Evolutionary conservation across 2,888 invertebrate genomes (phyloP), one percentile per base, ranked within the genome.

Genomic region (Drosophila monieri): DNA sequence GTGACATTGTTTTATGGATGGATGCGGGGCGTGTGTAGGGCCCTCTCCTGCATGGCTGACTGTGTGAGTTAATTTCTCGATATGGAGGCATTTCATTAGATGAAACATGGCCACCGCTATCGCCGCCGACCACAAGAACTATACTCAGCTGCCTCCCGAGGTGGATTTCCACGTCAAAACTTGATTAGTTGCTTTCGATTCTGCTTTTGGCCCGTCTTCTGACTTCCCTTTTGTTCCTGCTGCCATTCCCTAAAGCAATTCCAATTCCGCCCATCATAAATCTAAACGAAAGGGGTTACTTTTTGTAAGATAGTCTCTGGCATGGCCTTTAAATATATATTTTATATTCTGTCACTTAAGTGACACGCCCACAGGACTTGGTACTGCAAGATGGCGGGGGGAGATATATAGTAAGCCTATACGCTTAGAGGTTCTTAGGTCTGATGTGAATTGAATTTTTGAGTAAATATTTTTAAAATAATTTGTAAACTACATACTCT

Each of bases 1-100:
- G 90, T 91, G 91, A 90, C 91, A 91, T 90, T 91, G 91, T 91
- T 91, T 90, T 90, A 91, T 90, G 84, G 77, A 65, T 69, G 71
- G 69, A 61, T 73, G 74, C 52, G 49, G 57, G 53, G 61, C 43
- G 47, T 52, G 57, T 25, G 48, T 47, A 48, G 48, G 51, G 5
- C 18, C 9, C 6, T 15, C 6, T n/a, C 9, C 6, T 54, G 44
- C 2, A 54, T 67, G 65, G 52, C 54, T 68, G 56, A 79, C 69
- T 83, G 71, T 52, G 41, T 46, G 62, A 64, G 71, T 68, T 62
- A 65, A 61, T 73, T 69, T 60, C 35, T 35, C 48, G 35, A 74
- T 65, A 84, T 72, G 80, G 85, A 78, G 78, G 67, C 75, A 86
- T 87, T 80, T 72, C 78, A 80, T 78, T 80, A 80, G 78, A 59